Percentiles rank a stretch among this genome's conserved stretches.
Conservation (phyloP, 2,113 vertebrate genomes). For the Elaphurus davidianus region DNA sequence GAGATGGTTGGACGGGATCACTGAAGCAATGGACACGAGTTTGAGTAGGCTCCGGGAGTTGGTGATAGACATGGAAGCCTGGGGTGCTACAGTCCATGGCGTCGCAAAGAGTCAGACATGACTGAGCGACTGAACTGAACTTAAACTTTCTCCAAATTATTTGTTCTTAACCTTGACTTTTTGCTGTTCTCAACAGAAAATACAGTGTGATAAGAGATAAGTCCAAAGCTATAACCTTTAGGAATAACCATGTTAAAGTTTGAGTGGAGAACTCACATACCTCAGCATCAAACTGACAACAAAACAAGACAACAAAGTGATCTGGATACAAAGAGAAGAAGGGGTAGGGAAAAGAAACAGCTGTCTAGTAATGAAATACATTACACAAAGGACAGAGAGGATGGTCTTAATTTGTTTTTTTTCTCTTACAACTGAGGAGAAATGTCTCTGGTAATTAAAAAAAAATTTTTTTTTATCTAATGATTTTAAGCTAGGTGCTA, state of each 20-base stretch:
- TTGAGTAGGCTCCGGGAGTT: fast-evolving
- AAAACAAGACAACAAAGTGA: background rate
- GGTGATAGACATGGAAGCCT: background rate
- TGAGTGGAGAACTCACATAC: background rate
- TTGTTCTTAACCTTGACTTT: background rate
- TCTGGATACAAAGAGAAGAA: background rate
- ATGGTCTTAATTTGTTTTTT: background rate
- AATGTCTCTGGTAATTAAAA: background rate
- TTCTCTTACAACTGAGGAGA: background rate
- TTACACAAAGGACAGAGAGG: background rate
- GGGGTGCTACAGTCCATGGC: background rate
- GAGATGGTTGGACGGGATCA: background rate
- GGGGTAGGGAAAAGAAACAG: background rate
- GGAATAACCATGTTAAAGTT: background rate
- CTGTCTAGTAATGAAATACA: background rate
- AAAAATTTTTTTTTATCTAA: background rate
- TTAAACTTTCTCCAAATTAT: background rate
- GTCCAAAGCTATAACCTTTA: background rate
- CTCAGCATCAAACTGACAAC: background rate
- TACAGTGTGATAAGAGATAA: background rate
- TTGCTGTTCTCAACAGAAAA: background rate
- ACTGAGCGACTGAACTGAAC: background rate
- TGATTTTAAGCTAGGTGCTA: background rate
- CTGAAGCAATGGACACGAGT: background rate
- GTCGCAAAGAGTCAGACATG: fast-evolving